These are phyloP conservation scores for Aphodius sticticus DNA, from an alignment of 2,888 invertebrate genomes.

Conservation along the genomic window DNA sequence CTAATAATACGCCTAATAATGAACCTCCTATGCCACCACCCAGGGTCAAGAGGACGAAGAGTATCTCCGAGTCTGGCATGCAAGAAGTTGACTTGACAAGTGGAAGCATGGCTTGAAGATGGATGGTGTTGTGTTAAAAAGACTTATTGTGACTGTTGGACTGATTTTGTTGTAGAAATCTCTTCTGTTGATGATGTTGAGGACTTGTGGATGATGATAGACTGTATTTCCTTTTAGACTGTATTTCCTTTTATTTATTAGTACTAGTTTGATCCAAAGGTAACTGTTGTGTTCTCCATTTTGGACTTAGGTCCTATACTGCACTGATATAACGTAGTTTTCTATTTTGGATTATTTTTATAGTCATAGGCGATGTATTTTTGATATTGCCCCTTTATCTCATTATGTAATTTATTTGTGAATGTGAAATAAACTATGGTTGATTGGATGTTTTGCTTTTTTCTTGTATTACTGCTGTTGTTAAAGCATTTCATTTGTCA, in stretches of 20 bases:
- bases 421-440: neutral
- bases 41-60: slow-evolving; percentile 45
- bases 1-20: slow-evolving; percentile 32
- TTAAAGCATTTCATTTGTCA: too few species aligned
- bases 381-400: neutral
- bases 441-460: neutral
- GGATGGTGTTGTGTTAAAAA: neutral
- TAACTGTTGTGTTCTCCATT: neutral
- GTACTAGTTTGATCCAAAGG: neutral
- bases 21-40: slow-evolving; percentile 53
- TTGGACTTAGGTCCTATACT: neutral
- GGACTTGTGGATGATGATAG: neutral
- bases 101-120: slow-evolving; percentile 43
- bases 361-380: neutral
- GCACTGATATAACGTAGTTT: neutral
- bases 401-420: neutral
- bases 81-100: slow-evolving; percentile 46
- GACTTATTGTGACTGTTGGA: neutral
- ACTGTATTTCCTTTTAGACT: neutral
- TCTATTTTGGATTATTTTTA: neutral
- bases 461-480: too few species aligned
- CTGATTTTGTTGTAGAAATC: neutral
- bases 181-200: neutral
- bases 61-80: slow-evolving; percentile 40
- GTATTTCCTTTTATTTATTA: neutral